These are phyloP conservation scores for Wasmannia auropunctata DNA, from an alignment of 1,140 invertebrate species.

Conservation along the genomic window DNA sequence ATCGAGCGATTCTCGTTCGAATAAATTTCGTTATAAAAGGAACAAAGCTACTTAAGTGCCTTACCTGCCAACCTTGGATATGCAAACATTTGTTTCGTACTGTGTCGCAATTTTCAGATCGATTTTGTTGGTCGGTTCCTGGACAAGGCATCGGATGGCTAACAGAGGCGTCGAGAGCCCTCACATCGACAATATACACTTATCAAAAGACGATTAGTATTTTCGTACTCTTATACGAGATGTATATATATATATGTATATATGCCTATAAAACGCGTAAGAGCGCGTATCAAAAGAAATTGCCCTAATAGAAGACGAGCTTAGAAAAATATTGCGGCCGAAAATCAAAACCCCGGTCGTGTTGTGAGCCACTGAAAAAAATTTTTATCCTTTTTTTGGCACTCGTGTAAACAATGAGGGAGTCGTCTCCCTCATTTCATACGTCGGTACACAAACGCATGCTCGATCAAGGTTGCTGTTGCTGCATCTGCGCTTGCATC, in stretches of 20 bases:
- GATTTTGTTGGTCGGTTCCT: conserved; percentile 18
- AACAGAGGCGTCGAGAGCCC: not conserved
- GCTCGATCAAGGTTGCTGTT: conserved; percentile 87
- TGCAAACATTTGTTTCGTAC: conserved; percentile 29
- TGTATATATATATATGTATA: no score
- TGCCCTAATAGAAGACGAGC: conserved; percentile 38
- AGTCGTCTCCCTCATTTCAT: conserved; percentile 54
- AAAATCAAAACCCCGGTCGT: conserved; percentile 19
- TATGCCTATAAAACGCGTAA: conserved; percentile 15
- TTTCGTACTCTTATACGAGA: conserved; percentile 21
- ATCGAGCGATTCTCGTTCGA: not conserved
- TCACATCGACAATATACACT: not conserved
- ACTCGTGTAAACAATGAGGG: conserved; percentile 77
- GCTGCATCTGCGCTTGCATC: conserved; percentile 96
- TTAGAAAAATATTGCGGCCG: conserved; percentile 40
- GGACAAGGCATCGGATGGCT: not conserved
- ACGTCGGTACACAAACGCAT: conserved; percentile 34
- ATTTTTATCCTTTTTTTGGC: conserved; percentile 76
- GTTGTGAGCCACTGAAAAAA: conserved; percentile 47
- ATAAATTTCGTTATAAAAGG: conserved; percentile 16
- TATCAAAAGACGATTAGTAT: conserved; percentile 2
- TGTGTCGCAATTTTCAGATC: conserved; percentile 9
- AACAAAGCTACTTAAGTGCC: not conserved
- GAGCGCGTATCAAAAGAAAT: conserved; percentile 19
- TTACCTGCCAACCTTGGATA: conserved; percentile 14